Evolutionary conservation across 1,140 invertebrate genomes (phyloP).

Genomic region (Drosophila ananassae): DNA sequence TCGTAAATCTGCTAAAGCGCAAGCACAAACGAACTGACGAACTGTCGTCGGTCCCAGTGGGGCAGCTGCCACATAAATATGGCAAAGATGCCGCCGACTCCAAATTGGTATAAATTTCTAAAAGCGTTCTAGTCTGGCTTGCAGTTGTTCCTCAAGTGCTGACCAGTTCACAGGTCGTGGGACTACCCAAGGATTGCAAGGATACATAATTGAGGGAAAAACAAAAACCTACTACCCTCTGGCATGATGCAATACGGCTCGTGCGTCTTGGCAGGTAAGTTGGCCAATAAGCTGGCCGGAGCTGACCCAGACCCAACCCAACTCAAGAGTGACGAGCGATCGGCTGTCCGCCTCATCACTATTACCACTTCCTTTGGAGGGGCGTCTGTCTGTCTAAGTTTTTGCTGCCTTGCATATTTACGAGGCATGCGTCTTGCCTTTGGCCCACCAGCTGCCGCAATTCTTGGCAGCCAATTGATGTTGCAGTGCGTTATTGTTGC

Average conservation of each 20-base stretch:
- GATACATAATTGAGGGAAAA: background rate
- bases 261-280: conserved; percentile 63
- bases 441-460: conserved; percentile 44
- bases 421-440: conserved; percentile 72
- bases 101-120: conserved; percentile 66
- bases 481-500: conserved; percentile 58
- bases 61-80: conserved; percentile 74
- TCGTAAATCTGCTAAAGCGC: conserved; percentile 73
- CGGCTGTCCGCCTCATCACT: conserved; percentile 64
- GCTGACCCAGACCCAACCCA: conserved; percentile 46
- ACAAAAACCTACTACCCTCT: background rate
- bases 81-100: conserved; percentile 68
- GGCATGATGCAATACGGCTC: conserved; percentile 44
- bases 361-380: conserved; percentile 76
- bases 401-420: conserved; percentile 81
- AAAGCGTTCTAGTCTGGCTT: conserved; percentile 6
- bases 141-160: conserved; percentile 55
- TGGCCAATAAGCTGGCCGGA: conserved; percentile 35
- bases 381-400: conserved; percentile 80
- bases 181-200: conserved; percentile 35
- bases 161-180: conserved; percentile 19
- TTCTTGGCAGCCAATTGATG: conserved; percentile 69
- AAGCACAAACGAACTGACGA: conserved; percentile 64
- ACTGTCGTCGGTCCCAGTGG: conserved; percentile 49
- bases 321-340: conserved; percentile 66